Percentiles rank a stretch among this genome's conserved stretches.
Evolutionary conservation across 2,888 invertebrate genomes (phyloP).

Genomic region (Pseudeuparius sepicola): DNA sequence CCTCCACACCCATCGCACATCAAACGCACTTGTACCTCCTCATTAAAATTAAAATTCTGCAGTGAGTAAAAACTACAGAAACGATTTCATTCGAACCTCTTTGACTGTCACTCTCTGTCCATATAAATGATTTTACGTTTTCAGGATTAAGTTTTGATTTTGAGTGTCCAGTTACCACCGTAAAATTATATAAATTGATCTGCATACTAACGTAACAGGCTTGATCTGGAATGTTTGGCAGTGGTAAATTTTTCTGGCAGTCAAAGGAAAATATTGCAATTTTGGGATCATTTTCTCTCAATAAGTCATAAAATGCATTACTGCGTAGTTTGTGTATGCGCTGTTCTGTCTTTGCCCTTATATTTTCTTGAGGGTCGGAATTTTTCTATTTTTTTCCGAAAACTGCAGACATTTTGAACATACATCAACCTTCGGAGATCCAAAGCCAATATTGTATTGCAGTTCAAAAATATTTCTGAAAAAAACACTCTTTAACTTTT

Average conservation of each 20-base stretch:
- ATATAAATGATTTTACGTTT: constrained; percentile 22
- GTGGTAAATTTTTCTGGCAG: constrained; percentile 30
- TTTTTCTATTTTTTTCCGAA: constrained; percentile 9
- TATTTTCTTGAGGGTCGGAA: constrained; percentile 6
- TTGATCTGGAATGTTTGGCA: constrained; percentile 32
- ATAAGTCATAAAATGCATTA: neutral
- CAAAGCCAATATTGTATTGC: constrained; percentile 5
- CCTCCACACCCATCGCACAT: constrained; percentile 17
- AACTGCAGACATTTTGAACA: constrained; percentile 8
- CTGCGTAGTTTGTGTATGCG: constrained; percentile 7
- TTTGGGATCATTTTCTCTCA: neutral
- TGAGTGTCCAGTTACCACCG: constrained; percentile 29
- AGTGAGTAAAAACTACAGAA: constrained; percentile 12
- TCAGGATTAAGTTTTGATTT: constrained; percentile 20
- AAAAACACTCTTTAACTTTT: constrained; percentile 11
- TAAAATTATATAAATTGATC: constrained; percentile 31
- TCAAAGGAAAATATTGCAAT: constrained; percentile 4
- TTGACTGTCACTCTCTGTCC: constrained; percentile 13
- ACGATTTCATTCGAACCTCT: constrained; percentile 18
- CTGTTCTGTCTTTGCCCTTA: constrained; percentile 8
- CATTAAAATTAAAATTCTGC: constrained; percentile 1
- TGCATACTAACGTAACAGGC: constrained; percentile 31
- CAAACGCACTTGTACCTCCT: constrained; percentile 7
- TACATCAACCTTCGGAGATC: constrained; percentile 4
- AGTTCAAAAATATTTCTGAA: constrained; percentile 3